Conservation (phyloP, 2,113 vertebrate species). For the Porphyrio hochstetteri region DNA sequence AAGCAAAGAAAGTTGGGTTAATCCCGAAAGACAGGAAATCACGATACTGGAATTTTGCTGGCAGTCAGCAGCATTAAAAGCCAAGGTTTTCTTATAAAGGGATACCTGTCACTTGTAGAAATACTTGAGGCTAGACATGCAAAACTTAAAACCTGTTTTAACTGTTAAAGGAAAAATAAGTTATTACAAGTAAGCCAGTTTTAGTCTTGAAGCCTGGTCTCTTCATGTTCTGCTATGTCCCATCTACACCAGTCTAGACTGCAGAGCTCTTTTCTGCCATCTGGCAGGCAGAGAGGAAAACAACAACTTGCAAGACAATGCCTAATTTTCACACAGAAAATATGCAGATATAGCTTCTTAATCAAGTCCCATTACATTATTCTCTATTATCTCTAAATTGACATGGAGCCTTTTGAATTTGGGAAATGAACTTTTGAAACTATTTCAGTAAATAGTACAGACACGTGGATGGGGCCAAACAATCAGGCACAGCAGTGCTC, state of each 20-base stretch:
- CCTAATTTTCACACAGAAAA: slow-evolving; percentile 15
- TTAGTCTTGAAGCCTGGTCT: slow-evolving; percentile 42
- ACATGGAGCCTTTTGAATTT: not conserved
- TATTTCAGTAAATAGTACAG: not conserved
- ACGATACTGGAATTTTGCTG: not conserved
- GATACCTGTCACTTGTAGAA: not conserved
- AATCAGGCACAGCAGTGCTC: not conserved
- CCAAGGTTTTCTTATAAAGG: not conserved
- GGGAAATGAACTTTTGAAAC: not conserved
- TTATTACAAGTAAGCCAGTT: not conserved
- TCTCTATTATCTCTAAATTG: not conserved
- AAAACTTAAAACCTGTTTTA: not conserved
- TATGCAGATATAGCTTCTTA: not conserved
- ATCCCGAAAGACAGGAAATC: not conserved
- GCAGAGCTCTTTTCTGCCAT: slow-evolving; percentile 67
- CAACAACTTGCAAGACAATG: slow-evolving; percentile 14
- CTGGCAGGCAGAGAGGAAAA: slow-evolving; percentile 39
- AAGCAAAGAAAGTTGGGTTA: not conserved
- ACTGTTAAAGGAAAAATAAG: not conserved
- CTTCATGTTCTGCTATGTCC: slow-evolving; percentile 67
- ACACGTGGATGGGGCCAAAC: not conserved
- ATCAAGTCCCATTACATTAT: not conserved
- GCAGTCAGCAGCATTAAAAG: not conserved
- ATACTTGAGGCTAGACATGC: not conserved
- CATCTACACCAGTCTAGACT: slow-evolving; percentile 64